Evolutionary conservation across 2,113 vertebrate species (phyloP).

Genomic region (Charadrius vociferus): DNA sequence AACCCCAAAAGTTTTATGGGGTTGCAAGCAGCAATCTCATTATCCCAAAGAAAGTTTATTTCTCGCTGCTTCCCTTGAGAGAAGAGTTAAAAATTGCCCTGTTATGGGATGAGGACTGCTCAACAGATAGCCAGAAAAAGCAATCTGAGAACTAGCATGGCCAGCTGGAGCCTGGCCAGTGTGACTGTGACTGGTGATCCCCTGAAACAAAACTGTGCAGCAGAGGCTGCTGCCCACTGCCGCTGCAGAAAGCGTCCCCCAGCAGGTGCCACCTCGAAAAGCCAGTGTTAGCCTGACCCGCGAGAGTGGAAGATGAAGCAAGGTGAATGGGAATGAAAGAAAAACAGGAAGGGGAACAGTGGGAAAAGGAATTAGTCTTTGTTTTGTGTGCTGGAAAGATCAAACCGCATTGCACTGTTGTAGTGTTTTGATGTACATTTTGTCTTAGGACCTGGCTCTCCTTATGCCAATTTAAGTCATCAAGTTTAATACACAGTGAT

Average conservation of each 20-base stretch:
- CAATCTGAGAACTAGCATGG: not conserved
- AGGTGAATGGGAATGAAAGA: not conserved
- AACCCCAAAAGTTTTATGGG: not conserved
- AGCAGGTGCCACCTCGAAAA: not conserved
- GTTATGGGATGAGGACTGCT: not conserved
- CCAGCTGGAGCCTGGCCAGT: not conserved
- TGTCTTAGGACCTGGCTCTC: not conserved
- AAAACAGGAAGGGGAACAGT: not conserved
- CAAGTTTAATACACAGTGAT: not conserved
- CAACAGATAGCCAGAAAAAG: not conserved
- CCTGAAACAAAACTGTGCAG: not conserved
- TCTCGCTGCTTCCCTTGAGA: not conserved
- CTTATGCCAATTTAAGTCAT: not conserved
- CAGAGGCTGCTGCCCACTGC: too few species aligned
- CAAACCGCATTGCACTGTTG: not conserved
- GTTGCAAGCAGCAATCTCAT: not conserved
- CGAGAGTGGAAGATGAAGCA: not conserved
- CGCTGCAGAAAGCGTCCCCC: not conserved
- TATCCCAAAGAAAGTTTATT: not conserved
- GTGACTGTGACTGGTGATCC: not conserved
- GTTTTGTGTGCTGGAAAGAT: not conserved
- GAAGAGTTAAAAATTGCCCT: conserved; percentile 3
- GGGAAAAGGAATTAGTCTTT: not conserved
- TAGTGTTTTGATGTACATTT: not conserved
- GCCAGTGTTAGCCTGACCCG: not conserved